phyloP scores from a whole-genome alignment of 1,140 invertebrate genomes.

The Drosophila neocordata region DNA sequence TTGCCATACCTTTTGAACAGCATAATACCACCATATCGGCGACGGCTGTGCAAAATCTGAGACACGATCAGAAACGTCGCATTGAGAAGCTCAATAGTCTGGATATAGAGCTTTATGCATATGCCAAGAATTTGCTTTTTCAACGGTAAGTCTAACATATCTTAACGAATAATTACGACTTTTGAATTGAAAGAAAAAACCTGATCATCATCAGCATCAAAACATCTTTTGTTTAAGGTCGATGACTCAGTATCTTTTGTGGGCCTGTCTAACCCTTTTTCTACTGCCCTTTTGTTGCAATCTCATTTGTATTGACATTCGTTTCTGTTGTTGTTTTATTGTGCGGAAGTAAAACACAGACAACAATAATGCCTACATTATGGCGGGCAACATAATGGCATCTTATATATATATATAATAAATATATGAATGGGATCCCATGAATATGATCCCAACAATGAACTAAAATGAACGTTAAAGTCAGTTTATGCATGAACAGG shows the following conservation, averaged over 20 bases:
- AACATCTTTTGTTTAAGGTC: constrained; percentile 39
- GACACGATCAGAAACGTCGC: constrained; percentile 87
- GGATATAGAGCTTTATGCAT: constrained; percentile 97
- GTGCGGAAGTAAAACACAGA: background rate
- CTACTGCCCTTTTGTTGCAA: background rate
- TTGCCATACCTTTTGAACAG: constrained; percentile 94
- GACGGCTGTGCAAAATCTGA: constrained; percentile 89
- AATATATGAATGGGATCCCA: constrained; percentile 30
- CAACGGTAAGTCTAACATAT: constrained; percentile 83
- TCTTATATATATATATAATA: constrained; percentile 1
- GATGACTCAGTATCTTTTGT: constrained; percentile 58
- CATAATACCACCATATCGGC: constrained; percentile 94
- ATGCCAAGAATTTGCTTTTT: constrained; percentile 94
- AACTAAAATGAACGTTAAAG: constrained; percentile 38
- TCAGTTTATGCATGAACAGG: constrained; percentile 65
- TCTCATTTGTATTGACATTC: constrained; percentile 16
- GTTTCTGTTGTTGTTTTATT: constrained; percentile 9
- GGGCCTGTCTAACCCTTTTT: constrained; percentile 51
- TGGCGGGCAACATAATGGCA: constrained; percentile 16
- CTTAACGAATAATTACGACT: too few species aligned
- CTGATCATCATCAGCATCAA: constrained; percentile 31
- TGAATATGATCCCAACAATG: constrained; percentile 35
- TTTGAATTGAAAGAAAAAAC: constrained; percentile 31
- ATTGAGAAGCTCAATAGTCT: constrained; percentile 93
- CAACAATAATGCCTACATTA: background rate